Evolutionary conservation across 2,113 vertebrate species (phyloP).

Genomic region (Brachionichthys hirsutus): DNA sequence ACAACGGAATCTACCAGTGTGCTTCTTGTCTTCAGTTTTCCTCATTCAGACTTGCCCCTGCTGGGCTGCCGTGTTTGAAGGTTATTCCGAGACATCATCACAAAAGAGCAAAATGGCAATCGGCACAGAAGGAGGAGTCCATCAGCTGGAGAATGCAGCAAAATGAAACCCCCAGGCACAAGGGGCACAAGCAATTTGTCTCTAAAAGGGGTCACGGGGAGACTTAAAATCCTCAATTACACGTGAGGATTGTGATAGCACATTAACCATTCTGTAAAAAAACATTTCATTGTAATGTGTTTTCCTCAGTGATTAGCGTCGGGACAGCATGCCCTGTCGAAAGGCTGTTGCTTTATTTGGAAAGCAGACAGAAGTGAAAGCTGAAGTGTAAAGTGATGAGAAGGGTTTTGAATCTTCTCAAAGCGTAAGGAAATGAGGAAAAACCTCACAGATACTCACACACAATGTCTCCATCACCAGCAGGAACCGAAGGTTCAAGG

Average conservation of each 20-base stretch:
- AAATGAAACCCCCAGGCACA: conserved; percentile 41
- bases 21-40: conserved; percentile 3
- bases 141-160: conserved; percentile 34
- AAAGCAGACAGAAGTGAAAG: conserved; percentile 33
- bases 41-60: conserved; percentile 5
- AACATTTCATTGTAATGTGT: conserved; percentile 28
- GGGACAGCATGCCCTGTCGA: conserved; percentile 50
- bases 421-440: conserved; percentile 20
- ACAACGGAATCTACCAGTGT: neutral
- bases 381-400: conserved; percentile 62
- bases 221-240: conserved; percentile 62
- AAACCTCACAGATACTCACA: conserved; percentile 10
- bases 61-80: conserved; percentile 28
- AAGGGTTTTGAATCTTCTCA: conserved; percentile 25
- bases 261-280: conserved; percentile 48
- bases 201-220: conserved; percentile 50
- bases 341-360: conserved; percentile 58
- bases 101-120: conserved; percentile 24
- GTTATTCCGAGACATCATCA: conserved; percentile 22
- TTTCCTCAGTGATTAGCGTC: conserved; percentile 52
- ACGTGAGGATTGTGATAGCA: conserved; percentile 55
- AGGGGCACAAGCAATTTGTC: conserved; percentile 51
- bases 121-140: conserved; percentile 11
- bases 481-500: too few relatives aligned
- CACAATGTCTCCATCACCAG: conserved; percentile 1